Base-by-base conservation (phyloP, 1,140 invertebrate species). In the Cephus cinctus region DNA sequence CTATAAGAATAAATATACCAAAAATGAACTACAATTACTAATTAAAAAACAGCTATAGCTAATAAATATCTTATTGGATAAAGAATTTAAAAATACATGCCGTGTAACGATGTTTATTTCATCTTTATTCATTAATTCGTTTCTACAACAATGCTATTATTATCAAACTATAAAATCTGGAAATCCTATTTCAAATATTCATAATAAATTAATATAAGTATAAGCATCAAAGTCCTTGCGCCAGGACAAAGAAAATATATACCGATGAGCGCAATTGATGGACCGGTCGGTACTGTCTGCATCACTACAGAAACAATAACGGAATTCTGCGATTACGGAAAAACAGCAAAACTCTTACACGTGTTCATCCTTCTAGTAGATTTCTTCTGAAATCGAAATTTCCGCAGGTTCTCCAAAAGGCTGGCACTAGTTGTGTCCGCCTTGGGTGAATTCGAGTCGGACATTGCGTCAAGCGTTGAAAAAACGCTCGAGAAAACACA, bases 381-480 rank as follows among this genome's bases (percentile, higher is more conserved):
- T 50, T 61, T 67, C 49, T 71, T 74, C 47, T 73, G 67, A 49
- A 73, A 74, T 32, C 73, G 62, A 48, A 75, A 75, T 40, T 60
- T 66, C 27, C 70, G 61, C 4, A 75, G 44, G 52, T 69, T 54
- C 47, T 55, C 39, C 39, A 55, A 50, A 49, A 64, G 50, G 43
- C 58, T 71, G 19, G 60, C 62, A 46, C 60, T 66, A 40, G 60
- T 50, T 3, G 58, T 52, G 35, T 69, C 62, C 38, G 52, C 52
- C 59, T 67, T 61, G 4, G 54, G 52, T 25, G 66, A 62, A 64
- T 59, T 66, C 47, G 61, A 67, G 47, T 66, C 59, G 23, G 69
- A 68, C 71, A 74, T 74, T 47, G 60, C 59, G 50, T 47, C 52
- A 36, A 43, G 16, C 25, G 23, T 23, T 50, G 32, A 32, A 19